Base-by-base conservation (phyloP, 2,113 vertebrate species). In the Gallinago media region DNA sequence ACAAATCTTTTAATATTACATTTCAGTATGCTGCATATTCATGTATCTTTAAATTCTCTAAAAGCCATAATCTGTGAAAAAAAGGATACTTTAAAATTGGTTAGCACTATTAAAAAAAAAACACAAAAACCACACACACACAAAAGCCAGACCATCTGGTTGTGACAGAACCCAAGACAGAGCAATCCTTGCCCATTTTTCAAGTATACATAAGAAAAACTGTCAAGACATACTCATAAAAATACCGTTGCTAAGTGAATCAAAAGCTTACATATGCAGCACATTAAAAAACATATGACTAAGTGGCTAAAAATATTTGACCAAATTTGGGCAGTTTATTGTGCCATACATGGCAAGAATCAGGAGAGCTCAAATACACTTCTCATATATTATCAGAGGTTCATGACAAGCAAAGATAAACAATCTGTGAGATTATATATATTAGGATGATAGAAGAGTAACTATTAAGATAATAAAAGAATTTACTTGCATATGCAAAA, bases 291-390 rank as follows among this genome's bases (percentile, higher is more conserved):
- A 98, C 98, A 99, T 97, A 98, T 96, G 97, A 98, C 98, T 98
- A 98, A 98, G 96, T 97, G 97, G 97, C 96, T 98, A 98, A 98
- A 98, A 99, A 99, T 98, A 98, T 98, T 97, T 99, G 98, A 98
- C 99, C 98, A 99, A 99, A 99, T 99, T 98, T 99, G 98, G 98
- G 95, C 97, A 95, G 97, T 98, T 98, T 97, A 97, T 97, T 97
- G 97, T 96, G 85, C 97, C 96, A 93, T 98, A 98, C 93, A 98
- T 95, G 97, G 98, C 92, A 98, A 98, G 94, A 96, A 98, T 87
- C 74, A 87, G 93, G 97, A 97, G 75, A 61, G 96, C 86, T 98
- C 95, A 97, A 96, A 92, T 85, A 97, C 88, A 94, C 87, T 96
- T 98, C 58, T 42, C 78, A 88, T 92, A 73, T 97, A 97, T 98